These are phyloP conservation scores for Limnodromus scolopaceus DNA, from an alignment of 2,797 vertebrate genomes.

Conservation along the genomic window DNA sequence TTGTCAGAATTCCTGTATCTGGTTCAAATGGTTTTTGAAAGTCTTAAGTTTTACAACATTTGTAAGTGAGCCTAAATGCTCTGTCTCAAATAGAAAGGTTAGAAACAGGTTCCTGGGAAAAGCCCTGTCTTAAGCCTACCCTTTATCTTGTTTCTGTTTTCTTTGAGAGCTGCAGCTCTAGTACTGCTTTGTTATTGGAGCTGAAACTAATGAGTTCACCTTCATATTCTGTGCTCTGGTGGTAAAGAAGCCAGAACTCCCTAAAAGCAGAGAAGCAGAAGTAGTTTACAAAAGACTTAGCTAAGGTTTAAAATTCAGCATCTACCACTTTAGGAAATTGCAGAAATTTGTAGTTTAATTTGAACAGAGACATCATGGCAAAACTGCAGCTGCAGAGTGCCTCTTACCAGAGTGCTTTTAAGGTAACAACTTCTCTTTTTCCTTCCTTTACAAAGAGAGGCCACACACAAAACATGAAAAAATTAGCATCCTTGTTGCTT, in stretches of 20 bases:
- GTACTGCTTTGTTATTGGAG: background rate
- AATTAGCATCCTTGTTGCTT: background rate
- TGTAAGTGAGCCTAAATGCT: background rate
- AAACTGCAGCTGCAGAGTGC: background rate
- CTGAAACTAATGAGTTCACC: background rate
- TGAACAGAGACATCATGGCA: background rate
- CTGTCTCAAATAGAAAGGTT: background rate
- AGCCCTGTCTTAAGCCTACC: background rate
- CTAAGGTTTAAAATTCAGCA: background rate
- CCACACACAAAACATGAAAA: background rate
- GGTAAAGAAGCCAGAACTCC: background rate
- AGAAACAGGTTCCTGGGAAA: background rate
- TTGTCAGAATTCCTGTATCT: background rate
- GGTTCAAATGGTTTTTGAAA: background rate
- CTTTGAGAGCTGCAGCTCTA: background rate
- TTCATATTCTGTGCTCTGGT: background rate
- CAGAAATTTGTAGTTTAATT: constrained; percentile 22
- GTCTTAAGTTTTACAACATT: background rate
- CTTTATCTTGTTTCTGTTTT: background rate
- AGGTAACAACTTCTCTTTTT: background rate
- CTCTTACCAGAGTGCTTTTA: background rate
- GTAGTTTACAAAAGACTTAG: background rate
- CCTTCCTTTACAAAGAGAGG: background rate
- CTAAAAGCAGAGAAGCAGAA: background rate
- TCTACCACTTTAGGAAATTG: background rate